Base-by-base conservation (phyloP, 2,888 invertebrate genomes). In the Pseudeuparius sepicola region DNA sequence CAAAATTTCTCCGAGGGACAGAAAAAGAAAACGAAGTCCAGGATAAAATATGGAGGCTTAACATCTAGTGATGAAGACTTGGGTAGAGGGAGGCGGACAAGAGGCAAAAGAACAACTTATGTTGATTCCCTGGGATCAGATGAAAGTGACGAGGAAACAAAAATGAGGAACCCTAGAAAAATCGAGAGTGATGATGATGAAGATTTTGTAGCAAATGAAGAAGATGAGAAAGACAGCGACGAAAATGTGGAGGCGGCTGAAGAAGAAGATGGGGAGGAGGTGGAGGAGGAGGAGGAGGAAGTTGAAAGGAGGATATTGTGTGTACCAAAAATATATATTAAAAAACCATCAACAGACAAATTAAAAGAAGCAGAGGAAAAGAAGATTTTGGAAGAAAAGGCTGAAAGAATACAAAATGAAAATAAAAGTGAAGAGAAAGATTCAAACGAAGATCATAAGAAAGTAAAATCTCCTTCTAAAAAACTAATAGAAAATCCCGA, bases 91-190 rank as follows among this genome's bases (percentile, higher is more conserved):
- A 69, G 80, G 51, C 65, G 81, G 44, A 84, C 84, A 0, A 60
- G 84, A 4, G 83, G 81, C 42, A 70, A 73, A 48, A 78, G 78
- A 60, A 79, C 81, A 41, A 77, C 79, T 56, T 86, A 86, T 52
- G 76, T 81, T 3, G 87, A 85, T 61, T 74, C 71, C 53, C 69
- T 78, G 32, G 78, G 77, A 42, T 78, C 81, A 0, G 83, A 83
- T 55, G 20, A 20, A 20, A 79, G 77, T 30, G 84, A 78, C 53
- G 82, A 78, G 57, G 7, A 20, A 13, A 7, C 17, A 17, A n/a
- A 30, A 3, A 40, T 31, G 25, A 45, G 41, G 29, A 42, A 46
- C 34, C 39, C 39, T 15, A 38, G 42, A 31, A 33, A 32, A 28
- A 38, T 37, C 20, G 14, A 11, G 39, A 67, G 62, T 49, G 68